Evolutionary conservation across 2,888 invertebrate species (phyloP).

Genomic region (Metellina segmentata): DNA sequence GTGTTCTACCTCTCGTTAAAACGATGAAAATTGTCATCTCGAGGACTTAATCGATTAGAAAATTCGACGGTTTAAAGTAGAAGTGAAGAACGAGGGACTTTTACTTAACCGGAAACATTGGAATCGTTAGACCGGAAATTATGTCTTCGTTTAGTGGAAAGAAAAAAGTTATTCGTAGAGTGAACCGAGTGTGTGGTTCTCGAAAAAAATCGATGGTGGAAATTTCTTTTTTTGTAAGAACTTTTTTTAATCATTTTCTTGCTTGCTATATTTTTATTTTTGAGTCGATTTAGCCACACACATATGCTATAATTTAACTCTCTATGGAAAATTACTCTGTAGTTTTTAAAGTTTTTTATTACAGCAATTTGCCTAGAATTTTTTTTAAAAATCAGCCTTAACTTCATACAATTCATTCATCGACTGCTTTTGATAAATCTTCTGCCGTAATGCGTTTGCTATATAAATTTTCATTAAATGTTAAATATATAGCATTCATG

Average conservation of each 20-base stretch:
- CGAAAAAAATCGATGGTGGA: conserved; percentile 11
- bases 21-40: conserved; percentile 71
- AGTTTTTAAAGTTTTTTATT: too few relatives aligned
- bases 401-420: too few relatives aligned
- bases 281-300: too few relatives aligned
- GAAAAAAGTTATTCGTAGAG: conserved; percentile 24
- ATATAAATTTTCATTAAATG: too few relatives aligned
- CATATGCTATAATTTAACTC: too few relatives aligned
- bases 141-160: conserved; percentile 55
- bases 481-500: too few relatives aligned
- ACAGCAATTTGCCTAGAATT: too few relatives aligned
- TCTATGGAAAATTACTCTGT: too few relatives aligned
- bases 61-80: conserved; percentile 59
- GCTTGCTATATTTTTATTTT: too few relatives aligned
- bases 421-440: too few relatives aligned
- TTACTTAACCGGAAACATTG: conserved; percentile 65
- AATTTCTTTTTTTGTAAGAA: neutral
- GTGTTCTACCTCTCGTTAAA: conserved; percentile 49
- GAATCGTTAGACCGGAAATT: conserved; percentile 71
- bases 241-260: neutral
- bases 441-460: too few relatives aligned
- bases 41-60: conserved; percentile 65
- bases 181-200: conserved; percentile 42
- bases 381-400: too few relatives aligned
- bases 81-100: conserved; percentile 54